These are phyloP conservation scores for Pandemis cinnamomeana DNA, from an alignment of 2,888 invertebrate species.

Conservation along the genomic window DNA sequence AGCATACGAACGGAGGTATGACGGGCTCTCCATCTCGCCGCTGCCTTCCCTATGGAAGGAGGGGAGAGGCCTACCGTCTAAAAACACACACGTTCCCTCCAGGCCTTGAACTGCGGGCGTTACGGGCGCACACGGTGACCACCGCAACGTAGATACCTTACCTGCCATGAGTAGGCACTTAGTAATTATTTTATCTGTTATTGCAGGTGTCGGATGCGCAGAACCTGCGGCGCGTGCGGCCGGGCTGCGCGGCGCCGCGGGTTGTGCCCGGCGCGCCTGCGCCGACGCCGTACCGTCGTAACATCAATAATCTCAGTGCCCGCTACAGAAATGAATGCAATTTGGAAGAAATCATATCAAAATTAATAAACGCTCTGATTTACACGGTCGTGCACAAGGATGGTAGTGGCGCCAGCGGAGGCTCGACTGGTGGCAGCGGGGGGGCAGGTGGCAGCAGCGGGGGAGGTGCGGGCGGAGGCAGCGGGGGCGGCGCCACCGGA, in stretches of 20 bases:
- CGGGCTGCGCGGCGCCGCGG: constrained; percentile 36
- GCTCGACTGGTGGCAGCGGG: constrained; percentile 20
- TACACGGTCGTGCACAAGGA: constrained; percentile 58
- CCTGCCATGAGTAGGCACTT: no score
- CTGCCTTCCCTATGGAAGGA: no score
- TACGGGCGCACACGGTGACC: no score
- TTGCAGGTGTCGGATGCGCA: constrained; percentile 57
- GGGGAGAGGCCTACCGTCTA: no score
- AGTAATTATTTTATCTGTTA: neutral
- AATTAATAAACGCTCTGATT: constrained; percentile 68
- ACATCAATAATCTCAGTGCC: constrained; percentile 42
- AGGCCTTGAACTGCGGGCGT: no score
- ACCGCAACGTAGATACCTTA: no score
- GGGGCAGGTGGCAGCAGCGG: neutral
- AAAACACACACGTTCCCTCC: no score
- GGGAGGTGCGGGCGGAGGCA: neutral
- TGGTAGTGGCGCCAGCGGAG: constrained; percentile 15
- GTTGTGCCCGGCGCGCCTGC: constrained; percentile 45
- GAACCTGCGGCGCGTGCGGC: constrained; percentile 43
- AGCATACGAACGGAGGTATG: no score
- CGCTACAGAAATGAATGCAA: constrained; percentile 43
- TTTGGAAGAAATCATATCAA: constrained; percentile 66
- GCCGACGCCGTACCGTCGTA: constrained; percentile 49
- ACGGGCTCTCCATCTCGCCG: no score
- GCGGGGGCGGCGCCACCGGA: neutral